A percentile compares a stretch with the other conserved stretches of the same genome.
Conservation (phyloP, 2,888 invertebrate species). For the Conus canariensis region DNA sequence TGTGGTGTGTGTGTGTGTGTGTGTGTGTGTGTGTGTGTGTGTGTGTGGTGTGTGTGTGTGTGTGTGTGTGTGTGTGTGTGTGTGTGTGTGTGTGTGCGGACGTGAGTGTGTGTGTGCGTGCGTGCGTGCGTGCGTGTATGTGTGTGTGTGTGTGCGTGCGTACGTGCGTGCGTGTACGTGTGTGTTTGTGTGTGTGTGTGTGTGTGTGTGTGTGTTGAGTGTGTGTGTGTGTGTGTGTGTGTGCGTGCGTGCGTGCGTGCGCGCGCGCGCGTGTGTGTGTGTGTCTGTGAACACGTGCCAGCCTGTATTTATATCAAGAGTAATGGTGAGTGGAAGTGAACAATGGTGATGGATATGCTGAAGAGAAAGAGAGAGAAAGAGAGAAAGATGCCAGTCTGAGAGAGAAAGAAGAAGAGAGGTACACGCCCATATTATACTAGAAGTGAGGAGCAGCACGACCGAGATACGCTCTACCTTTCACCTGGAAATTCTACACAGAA, state of each 20-base stretch:
- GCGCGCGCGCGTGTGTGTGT: too few relatives aligned
- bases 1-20: conserved; percentile 31
- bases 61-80: conserved; percentile 19
- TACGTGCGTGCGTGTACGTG: background rate
- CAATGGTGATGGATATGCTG: too few relatives aligned
- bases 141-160: background rate
- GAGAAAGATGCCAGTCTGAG: too few relatives aligned
- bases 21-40: conserved; percentile 22
- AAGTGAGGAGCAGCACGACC: too few relatives aligned
- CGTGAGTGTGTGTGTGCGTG: conserved; percentile 10
- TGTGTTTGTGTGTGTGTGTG: background rate
- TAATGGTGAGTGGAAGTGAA: too few relatives aligned
- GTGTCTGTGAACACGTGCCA: too few relatives aligned
- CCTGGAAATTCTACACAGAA: too few relatives aligned
- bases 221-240: background rate
- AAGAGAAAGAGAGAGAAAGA: too few relatives aligned
- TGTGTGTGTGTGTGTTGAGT: background rate
- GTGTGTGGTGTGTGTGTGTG: conserved; percentile 24
- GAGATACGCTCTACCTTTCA: too few relatives aligned
- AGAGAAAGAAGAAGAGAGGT: too few relatives aligned
- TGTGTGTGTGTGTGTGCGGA: conserved; percentile 16
- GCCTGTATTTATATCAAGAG: too few relatives aligned
- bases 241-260: background rate
- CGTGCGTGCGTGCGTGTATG: background rate
- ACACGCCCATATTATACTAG: too few relatives aligned